Evolutionary conservation across 2,888 invertebrate genomes (phyloP), one percentile per base, ranked within the genome.

Genomic region (Drosophila testacea): DNA sequence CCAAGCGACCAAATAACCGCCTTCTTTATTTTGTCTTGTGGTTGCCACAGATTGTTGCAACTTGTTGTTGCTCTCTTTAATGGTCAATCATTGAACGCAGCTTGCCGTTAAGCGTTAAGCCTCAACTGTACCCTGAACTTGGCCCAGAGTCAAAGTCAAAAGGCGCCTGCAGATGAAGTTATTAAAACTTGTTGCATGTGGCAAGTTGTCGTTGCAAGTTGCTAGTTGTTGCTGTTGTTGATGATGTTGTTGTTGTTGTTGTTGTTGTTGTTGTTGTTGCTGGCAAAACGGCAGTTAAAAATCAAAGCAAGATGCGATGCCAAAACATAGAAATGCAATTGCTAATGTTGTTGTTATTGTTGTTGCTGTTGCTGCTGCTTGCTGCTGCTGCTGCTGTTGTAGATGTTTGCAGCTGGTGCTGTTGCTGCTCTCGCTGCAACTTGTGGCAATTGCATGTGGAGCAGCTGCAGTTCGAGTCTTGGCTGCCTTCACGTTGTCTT

Each of bases 401-500:
- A 50, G 61, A 16, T 51, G 38, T 38, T n/a, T 22, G 68, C 56
- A 47, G 52, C 6, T 42, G 16, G 6, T 42, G 22, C 22, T 22
- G 22, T 22, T 22, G 22, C 22, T 22, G 22, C 22, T 22, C 48
- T 44, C 46, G 50, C 44, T 46, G 63, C 48, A 57, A 50, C 44
- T 64, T 68, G 64, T 51, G 62, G 61, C 66, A 68, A 74, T 76
- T 73, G 78, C 76, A 76, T 78, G 78, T 73, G 78, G 76, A 76
- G 76, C 75, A 74, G 74, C 62, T 41, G 56, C 52, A 39, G 73
- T 41, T 73, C 52, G 50, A 48, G 11, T 50, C 44, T 42, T 16
- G 62, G 68, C 86, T 86, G 87, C 84, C 81, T 86, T 67, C 88
- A 86, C 84, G 78, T 76, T 81, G 88, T 76, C 84, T 78, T 74